Percentiles rank a stretch among this genome's conserved stretches.
Evolutionary conservation across 2,888 invertebrate species (phyloP).

Genomic region (Drosophila pseudotakahashii): DNA sequence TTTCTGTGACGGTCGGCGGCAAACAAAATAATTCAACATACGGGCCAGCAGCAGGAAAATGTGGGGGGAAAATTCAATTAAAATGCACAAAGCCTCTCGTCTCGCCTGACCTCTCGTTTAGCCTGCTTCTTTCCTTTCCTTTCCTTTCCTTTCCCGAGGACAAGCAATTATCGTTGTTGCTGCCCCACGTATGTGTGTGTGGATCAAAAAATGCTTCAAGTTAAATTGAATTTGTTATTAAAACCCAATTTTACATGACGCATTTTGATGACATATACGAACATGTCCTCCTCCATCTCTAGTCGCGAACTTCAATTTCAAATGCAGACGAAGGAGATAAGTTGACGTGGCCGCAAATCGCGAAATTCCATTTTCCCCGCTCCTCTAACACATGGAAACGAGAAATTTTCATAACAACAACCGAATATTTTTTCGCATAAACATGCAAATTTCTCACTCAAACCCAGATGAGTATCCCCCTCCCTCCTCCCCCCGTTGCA

Average conservation of each 20-base stretch:
- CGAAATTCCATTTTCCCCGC: slow-evolving; percentile 36
- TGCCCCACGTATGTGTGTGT: slow-evolving; percentile 58
- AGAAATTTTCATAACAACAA: slow-evolving; percentile 60
- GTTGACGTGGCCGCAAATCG: slow-evolving; percentile 54
- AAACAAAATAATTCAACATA: slow-evolving; percentile 26
- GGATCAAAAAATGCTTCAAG: slow-evolving; percentile 63
- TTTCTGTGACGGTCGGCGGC: slow-evolving; percentile 56
- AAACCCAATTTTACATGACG: slow-evolving; percentile 53
- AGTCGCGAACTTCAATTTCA: slow-evolving; percentile 29
- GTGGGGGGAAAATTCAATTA: slow-evolving; percentile 65
- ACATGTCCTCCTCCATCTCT: slow-evolving; percentile 16
- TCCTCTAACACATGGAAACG: slow-evolving; percentile 13
- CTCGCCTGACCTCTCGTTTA: slow-evolving; percentile 45
- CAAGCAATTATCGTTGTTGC: slow-evolving; percentile 37
- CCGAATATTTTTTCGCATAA: slow-evolving; percentile 72
- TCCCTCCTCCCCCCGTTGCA: slow-evolving; percentile 14
- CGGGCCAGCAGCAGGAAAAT: slow-evolving; percentile 14
- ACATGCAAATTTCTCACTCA: slow-evolving; percentile 74
- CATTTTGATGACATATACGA: slow-evolving; percentile 8
- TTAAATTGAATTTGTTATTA: slow-evolving; percentile 77
- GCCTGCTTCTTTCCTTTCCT: neutral
- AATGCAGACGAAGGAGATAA: slow-evolving; percentile 23
- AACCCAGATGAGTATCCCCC: slow-evolving; percentile 23
- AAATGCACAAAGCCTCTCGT: slow-evolving; percentile 75
- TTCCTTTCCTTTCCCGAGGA: slow-evolving; percentile 12